Percentiles rank a stretch among this genome's conserved stretches.
Conservation (phyloP, 2,797 vertebrate species). For the Decapterus maruadsi region DNA sequence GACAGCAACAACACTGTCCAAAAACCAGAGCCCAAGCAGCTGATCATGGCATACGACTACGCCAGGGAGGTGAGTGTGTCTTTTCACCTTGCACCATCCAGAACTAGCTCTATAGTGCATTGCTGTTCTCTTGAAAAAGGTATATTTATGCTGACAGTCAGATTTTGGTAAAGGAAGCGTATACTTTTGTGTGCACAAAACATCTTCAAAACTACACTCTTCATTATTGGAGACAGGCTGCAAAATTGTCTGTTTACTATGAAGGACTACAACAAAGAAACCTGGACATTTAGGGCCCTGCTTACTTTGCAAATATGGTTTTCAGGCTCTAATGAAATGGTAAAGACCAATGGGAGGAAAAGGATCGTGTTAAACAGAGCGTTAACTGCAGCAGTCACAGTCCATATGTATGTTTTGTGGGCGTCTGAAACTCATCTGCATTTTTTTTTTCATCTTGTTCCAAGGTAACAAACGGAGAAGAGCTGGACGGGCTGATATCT, state of each 20-base stretch:
- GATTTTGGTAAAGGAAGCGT: neutral
- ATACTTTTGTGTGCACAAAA: neutral
- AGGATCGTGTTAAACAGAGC: neutral
- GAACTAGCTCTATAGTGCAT: neutral
- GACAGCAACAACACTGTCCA: constrained; percentile 90
- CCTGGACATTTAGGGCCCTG: neutral
- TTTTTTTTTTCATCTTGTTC: constrained; percentile 1
- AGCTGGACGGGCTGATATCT: constrained; percentile 95
- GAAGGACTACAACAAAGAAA: neutral
- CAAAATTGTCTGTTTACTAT: neutral
- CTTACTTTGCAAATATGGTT: neutral
- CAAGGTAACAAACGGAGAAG: constrained; percentile 92
- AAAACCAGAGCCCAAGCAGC: constrained; percentile 93
- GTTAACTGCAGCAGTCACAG: neutral
- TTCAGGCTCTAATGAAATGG: neutral
- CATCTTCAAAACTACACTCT: neutral
- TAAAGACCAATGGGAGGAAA: neutral
- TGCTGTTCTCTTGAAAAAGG: neutral
- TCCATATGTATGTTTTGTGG: neutral
- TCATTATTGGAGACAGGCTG: neutral
- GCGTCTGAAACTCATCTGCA: neutral
- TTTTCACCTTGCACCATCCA: neutral
- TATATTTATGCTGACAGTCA: neutral
- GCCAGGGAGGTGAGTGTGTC: constrained; percentile 89
- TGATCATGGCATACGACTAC: constrained; percentile 98